phyloP scores from a whole-genome alignment of 2,113 vertebrate species.

The Turnix velox region DNA sequence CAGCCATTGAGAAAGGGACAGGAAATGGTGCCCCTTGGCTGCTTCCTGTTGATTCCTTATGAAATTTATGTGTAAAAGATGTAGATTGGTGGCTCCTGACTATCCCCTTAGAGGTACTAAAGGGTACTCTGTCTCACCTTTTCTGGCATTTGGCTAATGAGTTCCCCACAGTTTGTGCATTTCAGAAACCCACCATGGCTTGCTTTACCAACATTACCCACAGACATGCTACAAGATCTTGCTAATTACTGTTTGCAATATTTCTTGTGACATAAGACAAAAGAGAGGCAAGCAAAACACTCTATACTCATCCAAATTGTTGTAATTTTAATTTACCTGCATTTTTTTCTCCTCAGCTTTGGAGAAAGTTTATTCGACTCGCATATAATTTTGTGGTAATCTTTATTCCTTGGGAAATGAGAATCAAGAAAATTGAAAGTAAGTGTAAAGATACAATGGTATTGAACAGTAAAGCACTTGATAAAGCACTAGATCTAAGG shows the following conservation, averaged over 20 bases:
- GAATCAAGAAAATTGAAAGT: constrained; percentile 99
- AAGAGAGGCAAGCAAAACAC: neutral
- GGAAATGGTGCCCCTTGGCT: accelerated
- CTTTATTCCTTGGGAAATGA: constrained; percentile 97
- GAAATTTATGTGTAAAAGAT: neutral
- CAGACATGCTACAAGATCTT: neutral
- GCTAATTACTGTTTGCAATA: neutral
- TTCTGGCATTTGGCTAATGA: neutral
- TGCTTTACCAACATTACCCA: neutral
- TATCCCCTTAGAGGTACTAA: neutral
- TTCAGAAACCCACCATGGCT: neutral
- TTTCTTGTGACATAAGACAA: neutral
- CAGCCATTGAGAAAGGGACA: accelerated
- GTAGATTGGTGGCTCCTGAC: neutral
- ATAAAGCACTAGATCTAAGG: neutral
- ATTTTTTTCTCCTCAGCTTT: constrained; percentile 75
- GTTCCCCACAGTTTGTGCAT: accelerated
- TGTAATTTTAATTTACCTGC: neutral
- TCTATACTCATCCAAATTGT: neutral
- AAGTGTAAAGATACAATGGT: constrained; percentile 52
- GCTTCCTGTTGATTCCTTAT: neutral
- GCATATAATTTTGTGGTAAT: constrained; percentile 89
- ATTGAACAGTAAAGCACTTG: neutral
- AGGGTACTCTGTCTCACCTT: neutral
- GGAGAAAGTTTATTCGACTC: constrained; percentile 86